These are phyloP conservation scores for Spizella passerina DNA, from an alignment of 2,797 vertebrate genomes.

Conservation along the genomic window DNA sequence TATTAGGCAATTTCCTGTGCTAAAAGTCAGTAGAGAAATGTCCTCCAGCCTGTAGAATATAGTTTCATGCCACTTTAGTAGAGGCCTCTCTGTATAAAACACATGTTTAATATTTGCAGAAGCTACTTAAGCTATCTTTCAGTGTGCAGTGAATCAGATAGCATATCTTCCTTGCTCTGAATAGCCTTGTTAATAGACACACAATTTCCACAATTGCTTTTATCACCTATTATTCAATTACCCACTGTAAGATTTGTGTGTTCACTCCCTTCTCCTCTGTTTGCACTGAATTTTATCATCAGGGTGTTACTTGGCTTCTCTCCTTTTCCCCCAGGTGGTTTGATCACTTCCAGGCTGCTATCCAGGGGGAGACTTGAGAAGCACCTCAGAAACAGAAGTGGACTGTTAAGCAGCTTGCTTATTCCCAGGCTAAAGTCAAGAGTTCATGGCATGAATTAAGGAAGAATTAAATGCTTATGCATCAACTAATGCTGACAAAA, in stretches of 20 bases:
- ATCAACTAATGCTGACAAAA: background rate
- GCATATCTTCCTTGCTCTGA: background rate
- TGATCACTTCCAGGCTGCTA: background rate
- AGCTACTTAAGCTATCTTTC: background rate
- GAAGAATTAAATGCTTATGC: background rate
- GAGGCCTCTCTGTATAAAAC: background rate
- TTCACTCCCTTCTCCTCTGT: background rate
- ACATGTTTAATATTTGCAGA: background rate
- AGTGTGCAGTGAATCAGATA: background rate
- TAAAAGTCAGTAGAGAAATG: background rate
- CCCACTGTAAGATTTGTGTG: background rate
- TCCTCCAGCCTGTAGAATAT: background rate
- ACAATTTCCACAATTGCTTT: background rate
- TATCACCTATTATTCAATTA: background rate
- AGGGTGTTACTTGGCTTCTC: background rate
- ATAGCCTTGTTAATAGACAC: background rate
- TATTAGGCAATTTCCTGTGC: conserved; percentile 53
- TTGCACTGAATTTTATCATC: background rate
- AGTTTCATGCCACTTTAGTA: background rate
- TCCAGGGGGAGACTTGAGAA: background rate
- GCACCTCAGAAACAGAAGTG: background rate
- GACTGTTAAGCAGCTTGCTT: background rate
- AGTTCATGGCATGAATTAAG: background rate
- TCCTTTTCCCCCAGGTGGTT: background rate
- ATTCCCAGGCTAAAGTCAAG: background rate